A percentile compares a stretch with the other conserved stretches of the same genome.
phyloP scores from a whole-genome alignment of 2,113 vertebrate genomes.

The Trachemys scripta region DNA sequence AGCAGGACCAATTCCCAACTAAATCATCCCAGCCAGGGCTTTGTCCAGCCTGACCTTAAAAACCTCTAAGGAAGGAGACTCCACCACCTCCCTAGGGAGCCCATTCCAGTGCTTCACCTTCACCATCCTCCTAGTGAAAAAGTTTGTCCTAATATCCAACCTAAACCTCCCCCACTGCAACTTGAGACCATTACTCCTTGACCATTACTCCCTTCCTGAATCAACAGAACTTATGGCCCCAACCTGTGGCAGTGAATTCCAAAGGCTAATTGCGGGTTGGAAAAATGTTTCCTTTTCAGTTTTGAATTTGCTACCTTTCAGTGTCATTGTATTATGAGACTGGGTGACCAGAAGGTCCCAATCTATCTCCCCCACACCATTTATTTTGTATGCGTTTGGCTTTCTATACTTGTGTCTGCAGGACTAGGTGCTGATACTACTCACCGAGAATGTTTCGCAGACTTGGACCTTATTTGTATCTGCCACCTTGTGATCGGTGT shows the following conservation, averaged over 20 bases:
- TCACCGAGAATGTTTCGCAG: slow-evolving; percentile 88
- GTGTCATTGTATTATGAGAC: not conserved
- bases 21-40: too few relatives aligned
- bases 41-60: too few relatives aligned
- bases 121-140: too few relatives aligned
- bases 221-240: not conserved
- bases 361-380: not conserved
- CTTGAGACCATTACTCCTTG: too few relatives aligned
- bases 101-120: too few relatives aligned
- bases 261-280: not conserved
- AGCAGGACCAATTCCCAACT: too few relatives aligned
- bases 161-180: too few relatives aligned
- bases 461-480: slow-evolving; percentile 44
- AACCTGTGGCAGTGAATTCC: not conserved
- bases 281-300: not conserved
- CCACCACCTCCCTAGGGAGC: too few relatives aligned
- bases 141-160: too few relatives aligned
- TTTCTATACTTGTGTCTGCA: not conserved
- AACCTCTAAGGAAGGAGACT: too few relatives aligned
- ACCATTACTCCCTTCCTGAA: too few relatives aligned
- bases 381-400: accelerated
- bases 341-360: not conserved
- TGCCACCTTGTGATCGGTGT: not conserved
- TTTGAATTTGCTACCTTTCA: too few relatives aligned
- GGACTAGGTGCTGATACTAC: not conserved